phyloP scores from a whole-genome alignment of 2,888 invertebrate species.

The Eupsilia transversa region DNA sequence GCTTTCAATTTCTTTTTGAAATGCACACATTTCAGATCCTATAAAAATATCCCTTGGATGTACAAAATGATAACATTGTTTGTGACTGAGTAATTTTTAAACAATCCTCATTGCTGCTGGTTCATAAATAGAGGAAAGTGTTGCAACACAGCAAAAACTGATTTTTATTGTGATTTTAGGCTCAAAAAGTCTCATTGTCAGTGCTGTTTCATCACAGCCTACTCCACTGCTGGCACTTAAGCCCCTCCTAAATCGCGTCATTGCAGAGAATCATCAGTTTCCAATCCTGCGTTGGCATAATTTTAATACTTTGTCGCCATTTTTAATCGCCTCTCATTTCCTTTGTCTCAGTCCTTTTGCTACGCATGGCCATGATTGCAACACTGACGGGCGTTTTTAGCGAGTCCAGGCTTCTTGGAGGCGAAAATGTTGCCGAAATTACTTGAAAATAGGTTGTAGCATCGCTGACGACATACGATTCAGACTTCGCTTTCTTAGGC shows the following conservation, averaged over 20 bases:
- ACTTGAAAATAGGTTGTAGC: neutral
- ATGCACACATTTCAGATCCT: constrained; percentile 30
- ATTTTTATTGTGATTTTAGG: neutral
- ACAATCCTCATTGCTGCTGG: neutral
- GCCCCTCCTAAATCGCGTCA: neutral
- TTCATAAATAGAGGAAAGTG: neutral
- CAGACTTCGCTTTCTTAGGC: neutral
- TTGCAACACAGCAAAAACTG: neutral
- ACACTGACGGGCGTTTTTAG: neutral
- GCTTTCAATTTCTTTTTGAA: constrained; percentile 59
- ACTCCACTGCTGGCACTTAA: neutral
- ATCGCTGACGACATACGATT: neutral
- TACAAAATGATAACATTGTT: neutral
- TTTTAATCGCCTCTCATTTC: neutral
- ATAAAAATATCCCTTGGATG: constrained; percentile 24
- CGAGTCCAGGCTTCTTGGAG: neutral
- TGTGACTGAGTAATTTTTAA: neutral
- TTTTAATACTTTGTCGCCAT: neutral
- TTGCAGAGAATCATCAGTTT: constrained; percentile 1
- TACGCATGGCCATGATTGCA: constrained; percentile 4
- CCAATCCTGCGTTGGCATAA: neutral
- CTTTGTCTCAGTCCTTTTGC: neutral
- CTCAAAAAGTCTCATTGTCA: neutral
- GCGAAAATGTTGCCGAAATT: neutral
- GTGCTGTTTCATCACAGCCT: constrained; percentile 3